phyloP scores from a whole-genome alignment of 2,113 vertebrate genomes.

The Pedetes capensis region DNA sequence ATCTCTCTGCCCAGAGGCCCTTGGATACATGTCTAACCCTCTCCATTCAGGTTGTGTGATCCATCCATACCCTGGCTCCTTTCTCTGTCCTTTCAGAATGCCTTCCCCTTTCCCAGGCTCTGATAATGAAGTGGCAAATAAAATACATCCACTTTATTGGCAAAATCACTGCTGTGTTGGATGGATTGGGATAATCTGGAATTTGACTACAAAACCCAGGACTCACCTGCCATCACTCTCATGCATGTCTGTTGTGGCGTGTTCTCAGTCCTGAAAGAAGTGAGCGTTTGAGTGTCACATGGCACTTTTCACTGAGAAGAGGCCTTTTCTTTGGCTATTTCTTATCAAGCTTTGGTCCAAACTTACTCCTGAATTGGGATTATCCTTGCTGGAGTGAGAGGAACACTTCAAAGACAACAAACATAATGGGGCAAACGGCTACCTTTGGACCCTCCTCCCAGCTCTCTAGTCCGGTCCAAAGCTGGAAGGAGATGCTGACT shows the following conservation, averaged over 20 bases:
- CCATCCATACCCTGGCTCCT: not conserved
- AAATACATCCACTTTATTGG: not conserved
- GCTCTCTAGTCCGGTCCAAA: not conserved
- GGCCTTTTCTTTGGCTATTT: not conserved
- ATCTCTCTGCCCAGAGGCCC: not conserved
- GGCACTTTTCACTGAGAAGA: not conserved
- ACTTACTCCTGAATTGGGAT: not conserved
- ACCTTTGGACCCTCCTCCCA: not conserved
- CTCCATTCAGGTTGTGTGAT: not conserved
- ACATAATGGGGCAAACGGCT: not conserved
- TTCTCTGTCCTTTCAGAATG: not conserved
- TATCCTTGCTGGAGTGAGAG: not conserved
- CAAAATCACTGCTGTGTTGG: not conserved
- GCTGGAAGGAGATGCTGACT: not conserved
- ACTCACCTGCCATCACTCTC: conserved; percentile 79
- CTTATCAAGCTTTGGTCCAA: not conserved
- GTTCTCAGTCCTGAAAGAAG: conserved; percentile 72
- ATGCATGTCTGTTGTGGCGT: conserved; percentile 43
- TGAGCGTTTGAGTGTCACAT: not conserved
- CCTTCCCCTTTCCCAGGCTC: not conserved
- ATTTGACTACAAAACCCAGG: too few relatives aligned
- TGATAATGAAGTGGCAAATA: not conserved
- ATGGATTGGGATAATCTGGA: not conserved
- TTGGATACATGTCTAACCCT: accelerated
- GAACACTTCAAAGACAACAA: too few relatives aligned